A percentile compares a stretch with the other conserved stretches of the same genome.
These are phyloP conservation scores for Tapirus terrestris DNA, from an alignment of 2,113 vertebrate species.

Conservation along the genomic window DNA sequence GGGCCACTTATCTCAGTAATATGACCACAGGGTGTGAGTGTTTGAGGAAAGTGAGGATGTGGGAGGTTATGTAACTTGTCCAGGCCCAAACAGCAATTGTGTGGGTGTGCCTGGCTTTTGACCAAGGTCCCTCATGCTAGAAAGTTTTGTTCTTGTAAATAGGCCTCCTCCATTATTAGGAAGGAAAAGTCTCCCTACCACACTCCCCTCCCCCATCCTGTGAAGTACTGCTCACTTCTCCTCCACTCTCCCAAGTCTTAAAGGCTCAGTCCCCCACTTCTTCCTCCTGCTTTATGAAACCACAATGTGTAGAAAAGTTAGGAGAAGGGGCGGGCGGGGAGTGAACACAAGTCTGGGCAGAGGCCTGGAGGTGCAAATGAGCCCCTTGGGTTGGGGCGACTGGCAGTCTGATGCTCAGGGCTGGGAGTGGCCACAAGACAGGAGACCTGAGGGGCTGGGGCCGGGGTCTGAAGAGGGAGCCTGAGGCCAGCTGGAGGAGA, in stretches of 20 bases:
- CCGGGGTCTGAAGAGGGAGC: neutral
- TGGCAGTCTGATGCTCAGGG: neutral
- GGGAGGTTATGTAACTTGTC: neutral
- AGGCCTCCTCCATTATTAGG: neutral
- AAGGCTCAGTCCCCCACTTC: neutral
- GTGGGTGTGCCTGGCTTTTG: neutral
- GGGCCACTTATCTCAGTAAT: neutral
- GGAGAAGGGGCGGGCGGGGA: neutral
- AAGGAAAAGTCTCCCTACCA: neutral
- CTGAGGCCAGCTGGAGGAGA: neutral
- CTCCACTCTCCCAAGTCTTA: neutral
- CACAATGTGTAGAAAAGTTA: neutral
- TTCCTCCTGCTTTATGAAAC: neutral
- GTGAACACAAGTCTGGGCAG: neutral
- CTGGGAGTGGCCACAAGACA: neutral
- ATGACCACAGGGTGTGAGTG: no score
- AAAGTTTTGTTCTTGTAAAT: neutral
- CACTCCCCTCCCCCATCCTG: neutral
- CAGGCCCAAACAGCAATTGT: neutral
- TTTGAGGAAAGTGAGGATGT: neutral
- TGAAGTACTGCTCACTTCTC: neutral
- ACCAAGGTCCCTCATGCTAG: neutral
- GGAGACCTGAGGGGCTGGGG: neutral
- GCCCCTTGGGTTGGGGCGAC: neutral
- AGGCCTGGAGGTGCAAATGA: neutral